Evolutionary conservation across 2,797 vertebrate genomes (phyloP).

Genomic region (Peromyscus aztecus): DNA sequence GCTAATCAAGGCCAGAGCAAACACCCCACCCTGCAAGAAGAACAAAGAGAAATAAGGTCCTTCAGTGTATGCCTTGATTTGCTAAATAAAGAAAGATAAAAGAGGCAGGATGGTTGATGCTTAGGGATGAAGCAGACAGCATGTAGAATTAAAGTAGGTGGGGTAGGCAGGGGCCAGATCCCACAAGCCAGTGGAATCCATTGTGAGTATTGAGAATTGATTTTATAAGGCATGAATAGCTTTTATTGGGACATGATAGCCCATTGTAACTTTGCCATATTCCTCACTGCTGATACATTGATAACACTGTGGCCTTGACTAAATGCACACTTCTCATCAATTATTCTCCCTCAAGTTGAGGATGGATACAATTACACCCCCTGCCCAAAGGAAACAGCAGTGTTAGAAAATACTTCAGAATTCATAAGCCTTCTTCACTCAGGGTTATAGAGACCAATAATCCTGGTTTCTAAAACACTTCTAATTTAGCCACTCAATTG

Average conservation of each 20-base stretch:
- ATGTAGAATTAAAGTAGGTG: not conserved
- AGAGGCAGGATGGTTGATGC: not conserved
- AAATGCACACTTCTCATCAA: not conserved
- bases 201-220: not conserved
- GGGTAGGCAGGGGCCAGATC: not conserved
- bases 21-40: not conserved
- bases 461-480: not conserved
- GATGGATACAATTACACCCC: not conserved
- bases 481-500: not conserved
- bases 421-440: not conserved
- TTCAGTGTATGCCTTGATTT: not conserved
- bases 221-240: not conserved
- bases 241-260: not conserved
- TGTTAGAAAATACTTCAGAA: not conserved
- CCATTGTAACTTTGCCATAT: not conserved
- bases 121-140: not conserved
- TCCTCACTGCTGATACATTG: not conserved
- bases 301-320: not conserved
- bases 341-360: not conserved
- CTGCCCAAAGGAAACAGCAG: not conserved
- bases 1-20: not conserved
- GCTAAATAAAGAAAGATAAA: not conserved
- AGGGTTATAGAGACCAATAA: not conserved
- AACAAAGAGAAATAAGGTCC: not conserved
- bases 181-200: not conserved